Conservation (phyloP, 2,888 invertebrate species). For the Ophion costatus region DNA sequence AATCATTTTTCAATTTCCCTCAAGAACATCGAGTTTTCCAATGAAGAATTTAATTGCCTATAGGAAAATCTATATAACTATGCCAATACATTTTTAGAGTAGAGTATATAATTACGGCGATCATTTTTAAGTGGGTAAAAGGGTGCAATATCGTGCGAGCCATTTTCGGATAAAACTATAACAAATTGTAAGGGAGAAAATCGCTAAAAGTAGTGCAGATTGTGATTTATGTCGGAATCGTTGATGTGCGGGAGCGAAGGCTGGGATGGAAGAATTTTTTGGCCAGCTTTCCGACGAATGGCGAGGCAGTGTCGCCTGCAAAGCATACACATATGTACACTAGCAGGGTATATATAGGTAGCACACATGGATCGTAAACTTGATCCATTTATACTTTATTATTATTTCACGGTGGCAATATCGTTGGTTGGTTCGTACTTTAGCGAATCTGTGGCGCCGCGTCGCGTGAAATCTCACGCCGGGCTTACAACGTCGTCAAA, state of each 20-base stretch:
- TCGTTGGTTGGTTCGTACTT: conserved; percentile 73
- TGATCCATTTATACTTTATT: conserved; percentile 83
- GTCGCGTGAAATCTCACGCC: conserved; percentile 27
- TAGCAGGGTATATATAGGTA: conserved; percentile 55
- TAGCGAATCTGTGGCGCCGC: conserved; percentile 54
- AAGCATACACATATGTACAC: conserved; percentile 57
- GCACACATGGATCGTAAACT: conserved; percentile 78
- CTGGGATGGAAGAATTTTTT: conserved; percentile 11
- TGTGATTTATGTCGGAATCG: conserved; percentile 1
- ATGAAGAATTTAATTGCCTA: too few relatives aligned
- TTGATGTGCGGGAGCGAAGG: not conserved
- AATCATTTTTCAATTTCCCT: too few relatives aligned
- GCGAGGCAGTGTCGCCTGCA: not conserved
- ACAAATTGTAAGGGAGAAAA: too few relatives aligned
- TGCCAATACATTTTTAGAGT: too few relatives aligned
- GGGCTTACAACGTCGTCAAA: conserved; percentile 77
- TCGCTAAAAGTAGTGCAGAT: not conserved
- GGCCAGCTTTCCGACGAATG: conserved; percentile 31
- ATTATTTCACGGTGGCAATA: conserved; percentile 83
- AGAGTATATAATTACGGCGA: too few relatives aligned
- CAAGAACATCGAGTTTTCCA: too few relatives aligned
- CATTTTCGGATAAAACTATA: too few relatives aligned
- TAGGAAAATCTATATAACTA: too few relatives aligned
- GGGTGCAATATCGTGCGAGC: too few relatives aligned
- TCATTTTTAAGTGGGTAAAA: too few relatives aligned